Conservation (phyloP, 2,113 vertebrate species). For the Hyperoodon ampullatus region DNA sequence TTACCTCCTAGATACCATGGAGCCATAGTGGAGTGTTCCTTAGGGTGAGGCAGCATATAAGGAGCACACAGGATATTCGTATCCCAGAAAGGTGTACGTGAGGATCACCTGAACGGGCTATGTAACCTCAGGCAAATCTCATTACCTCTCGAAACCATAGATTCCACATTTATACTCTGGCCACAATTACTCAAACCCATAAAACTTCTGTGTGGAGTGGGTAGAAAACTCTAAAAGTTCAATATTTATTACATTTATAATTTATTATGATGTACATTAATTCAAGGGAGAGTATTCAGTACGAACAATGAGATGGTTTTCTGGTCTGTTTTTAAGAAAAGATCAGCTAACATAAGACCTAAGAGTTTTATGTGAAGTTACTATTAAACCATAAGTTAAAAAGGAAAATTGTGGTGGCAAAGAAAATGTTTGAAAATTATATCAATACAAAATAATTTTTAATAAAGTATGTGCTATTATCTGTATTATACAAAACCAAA, state of each 20-base stretch:
- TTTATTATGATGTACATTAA: neutral
- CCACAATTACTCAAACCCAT: neutral
- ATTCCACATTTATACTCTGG: neutral
- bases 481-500: neutral
- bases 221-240: neutral
- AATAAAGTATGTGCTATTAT: neutral
- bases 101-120: neutral
- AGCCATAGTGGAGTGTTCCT: neutral
- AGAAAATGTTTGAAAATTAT: neutral
- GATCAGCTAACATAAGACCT: neutral
- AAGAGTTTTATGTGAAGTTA: neutral
- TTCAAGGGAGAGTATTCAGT: neutral
- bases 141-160: neutral
- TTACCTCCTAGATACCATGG: neutral
- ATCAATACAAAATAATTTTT: neutral
- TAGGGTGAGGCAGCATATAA: neutral
- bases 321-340: conserved; percentile 10
- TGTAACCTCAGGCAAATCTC: neutral
- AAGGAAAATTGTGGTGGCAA: neutral
- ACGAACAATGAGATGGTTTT: neutral
- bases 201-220: neutral
- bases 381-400: neutral
- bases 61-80: neutral
- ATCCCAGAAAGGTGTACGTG: neutral
- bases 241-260: neutral